Conservation (phyloP, 1,140 invertebrate genomes). For the Procambarus clarkii region DNA sequence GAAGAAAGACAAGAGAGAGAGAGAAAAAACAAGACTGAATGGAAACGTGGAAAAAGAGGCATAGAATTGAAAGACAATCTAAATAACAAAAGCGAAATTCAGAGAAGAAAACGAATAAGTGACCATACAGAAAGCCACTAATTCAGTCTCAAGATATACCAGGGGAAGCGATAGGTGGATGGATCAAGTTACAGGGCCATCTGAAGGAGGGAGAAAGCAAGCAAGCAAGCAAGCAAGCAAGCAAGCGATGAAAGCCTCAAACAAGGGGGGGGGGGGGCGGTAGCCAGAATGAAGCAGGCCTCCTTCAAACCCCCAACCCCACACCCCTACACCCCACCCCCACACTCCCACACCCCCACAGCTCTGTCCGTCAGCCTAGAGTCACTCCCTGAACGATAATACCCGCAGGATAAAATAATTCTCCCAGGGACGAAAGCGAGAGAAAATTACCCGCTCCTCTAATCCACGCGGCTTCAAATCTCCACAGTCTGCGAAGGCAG, state of each 20-base stretch:
- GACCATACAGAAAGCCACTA: too few relatives aligned
- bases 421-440: conserved; percentile 34
- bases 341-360: too few relatives aligned
- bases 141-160: too few relatives aligned
- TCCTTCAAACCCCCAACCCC: too few relatives aligned
- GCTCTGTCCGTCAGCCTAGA: conserved; percentile 2
- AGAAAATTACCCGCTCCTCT: conserved; percentile 46
- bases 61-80: not conserved
- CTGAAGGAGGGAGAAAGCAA: not conserved
- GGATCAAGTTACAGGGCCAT: conserved; percentile 23
- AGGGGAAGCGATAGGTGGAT: not conserved
- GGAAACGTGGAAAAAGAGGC: too few relatives aligned
- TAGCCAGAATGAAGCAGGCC: not conserved
- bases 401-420: conserved; percentile 23
- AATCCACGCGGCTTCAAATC: conserved; percentile 38
- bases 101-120: too few relatives aligned
- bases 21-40: not conserved
- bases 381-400: conserved; percentile 11
- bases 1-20: not conserved
- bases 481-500: too few relatives aligned
- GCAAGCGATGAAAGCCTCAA: conserved; percentile 5
- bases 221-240: conserved; percentile 25
- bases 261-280: too few relatives aligned
- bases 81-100: not conserved
- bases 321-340: too few relatives aligned